These are phyloP conservation scores for Polypedilum pembai DNA, from an alignment of 1,140 invertebrate genomes.

Conservation along the genomic window DNA sequence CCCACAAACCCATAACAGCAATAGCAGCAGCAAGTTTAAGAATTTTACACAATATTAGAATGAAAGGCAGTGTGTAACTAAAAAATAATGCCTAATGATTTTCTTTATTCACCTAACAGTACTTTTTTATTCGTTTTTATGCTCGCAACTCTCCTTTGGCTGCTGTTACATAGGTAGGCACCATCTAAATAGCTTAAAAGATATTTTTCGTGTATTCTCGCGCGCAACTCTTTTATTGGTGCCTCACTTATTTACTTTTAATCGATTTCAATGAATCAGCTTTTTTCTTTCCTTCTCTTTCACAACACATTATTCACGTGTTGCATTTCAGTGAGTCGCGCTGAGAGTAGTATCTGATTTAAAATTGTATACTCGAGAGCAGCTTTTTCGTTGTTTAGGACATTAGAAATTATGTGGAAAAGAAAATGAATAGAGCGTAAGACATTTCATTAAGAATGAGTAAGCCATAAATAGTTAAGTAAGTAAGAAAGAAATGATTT, in stretches of 20 bases:
- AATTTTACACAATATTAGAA: slow-evolving; percentile 20
- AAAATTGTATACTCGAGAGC: slow-evolving; percentile 3
- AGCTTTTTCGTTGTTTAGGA: slow-evolving; percentile 1
- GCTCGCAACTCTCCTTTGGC: background rate
- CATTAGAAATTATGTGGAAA: slow-evolving; percentile 1
- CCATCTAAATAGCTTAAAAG: background rate
- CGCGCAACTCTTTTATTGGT: slow-evolving; percentile 9
- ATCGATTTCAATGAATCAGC: slow-evolving; percentile 28
- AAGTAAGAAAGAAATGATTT: background rate
- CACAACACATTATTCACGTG: slow-evolving; percentile 15
- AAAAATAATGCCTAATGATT: slow-evolving; percentile 19
- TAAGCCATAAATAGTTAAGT: background rate
- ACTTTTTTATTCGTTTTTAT: slow-evolving; percentile 7
- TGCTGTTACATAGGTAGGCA: background rate
- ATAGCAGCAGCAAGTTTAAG: background rate
- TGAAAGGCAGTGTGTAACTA: slow-evolving; percentile 16
- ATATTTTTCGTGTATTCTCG: background rate
- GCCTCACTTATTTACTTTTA: slow-evolving; percentile 3
- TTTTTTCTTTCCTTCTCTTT: background rate
- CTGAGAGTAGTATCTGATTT: slow-evolving; percentile 2
- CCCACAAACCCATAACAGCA: background rate
- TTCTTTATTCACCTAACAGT: slow-evolving; percentile 12
- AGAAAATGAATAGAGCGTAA: background rate
- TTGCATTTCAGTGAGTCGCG: background rate
- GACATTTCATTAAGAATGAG: background rate